Base-by-base conservation (phyloP, 2,888 invertebrate genomes). In the Sussaba pulchella region DNA sequence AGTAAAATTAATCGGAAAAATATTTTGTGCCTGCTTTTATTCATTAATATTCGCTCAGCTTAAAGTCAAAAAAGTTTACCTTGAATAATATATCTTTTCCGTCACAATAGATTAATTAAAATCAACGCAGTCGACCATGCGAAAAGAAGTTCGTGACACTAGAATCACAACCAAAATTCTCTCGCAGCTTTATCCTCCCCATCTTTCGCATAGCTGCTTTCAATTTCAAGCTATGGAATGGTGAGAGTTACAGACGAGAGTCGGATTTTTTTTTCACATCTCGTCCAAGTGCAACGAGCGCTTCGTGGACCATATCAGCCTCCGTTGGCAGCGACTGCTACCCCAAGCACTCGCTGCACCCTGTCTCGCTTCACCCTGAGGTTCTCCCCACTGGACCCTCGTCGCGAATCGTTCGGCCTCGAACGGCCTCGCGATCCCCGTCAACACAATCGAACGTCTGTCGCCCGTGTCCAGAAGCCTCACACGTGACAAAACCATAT, bases 381-480 rank as follows among this genome's bases (percentile, higher is more conserved):
- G 19, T 57, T 63, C 31, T 64, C 36, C 14, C 21, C 50, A 43
- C 14, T 76, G 73, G 63, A 69, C 72, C 72, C 54, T 72, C 76
- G 67, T 50, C 69, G 71, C 66, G 43, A 67, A 80, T 80, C 61
- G 71, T 71, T 80, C 52, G 63, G 67, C 61, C 66, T 45, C 67
- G n/a, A 26, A 36, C 45, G 41, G 76, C 45, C 70, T 67, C 71
- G 47, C 69, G 78, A 72, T 63, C n/a, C n/a, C 59, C 70, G 45
- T 71, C 54, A 61, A 71, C 61, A 61, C 74, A 43, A 59, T n/a
- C 70, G 59, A 31, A 59, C 59, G 45, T 47, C 31, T 54, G 14
- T 72, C 73, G 26, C 26, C 10, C 47, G 24, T 72, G 21, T 14
- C 17, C 10, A 36, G 24, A 24, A 47, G 9, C 26, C 39, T 24